A percentile compares a stretch with the other conserved stretches of the same genome.
Evolutionary conservation across 2,113 vertebrate species (phyloP).

Genomic region (Saccopteryx leptura): DNA sequence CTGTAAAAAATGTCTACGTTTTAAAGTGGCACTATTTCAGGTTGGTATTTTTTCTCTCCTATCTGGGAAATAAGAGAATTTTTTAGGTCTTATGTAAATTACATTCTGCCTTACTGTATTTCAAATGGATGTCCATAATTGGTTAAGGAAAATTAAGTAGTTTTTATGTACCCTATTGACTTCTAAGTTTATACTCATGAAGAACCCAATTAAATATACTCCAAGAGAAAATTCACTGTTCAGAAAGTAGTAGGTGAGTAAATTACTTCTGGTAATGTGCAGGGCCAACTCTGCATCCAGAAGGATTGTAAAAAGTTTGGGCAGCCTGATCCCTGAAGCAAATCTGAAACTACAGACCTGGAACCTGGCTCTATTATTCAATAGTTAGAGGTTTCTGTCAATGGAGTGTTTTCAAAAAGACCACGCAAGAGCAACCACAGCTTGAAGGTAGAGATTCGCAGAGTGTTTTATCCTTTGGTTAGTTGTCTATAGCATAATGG

Average conservation of each 20-base stretch:
- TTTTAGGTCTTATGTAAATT: not conserved
- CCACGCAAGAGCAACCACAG: not conserved
- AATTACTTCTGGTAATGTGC: not conserved
- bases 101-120: not conserved
- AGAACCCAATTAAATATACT: not conserved
- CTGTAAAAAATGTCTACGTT: not conserved
- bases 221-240: not conserved
- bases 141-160: not conserved
- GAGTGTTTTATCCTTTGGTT: not conserved
- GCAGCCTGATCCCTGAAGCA: not conserved
- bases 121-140: not conserved
- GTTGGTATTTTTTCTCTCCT: not conserved
- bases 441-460: not conserved
- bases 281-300: not conserved
- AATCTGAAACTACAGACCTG: not conserved
- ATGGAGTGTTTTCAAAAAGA: not conserved
- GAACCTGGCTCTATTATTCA: not conserved
- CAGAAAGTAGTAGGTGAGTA: not conserved
- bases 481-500: not conserved
- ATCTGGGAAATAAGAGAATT: not conserved
- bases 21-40: not conserved
- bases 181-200: conserved; percentile 21
- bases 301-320: not conserved
- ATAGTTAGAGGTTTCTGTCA: not conserved
- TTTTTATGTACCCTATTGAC: not conserved